These are phyloP conservation scores for Phalanger gymnotis DNA, from an alignment of 2,797 vertebrate genomes.

Conservation along the genomic window DNA sequence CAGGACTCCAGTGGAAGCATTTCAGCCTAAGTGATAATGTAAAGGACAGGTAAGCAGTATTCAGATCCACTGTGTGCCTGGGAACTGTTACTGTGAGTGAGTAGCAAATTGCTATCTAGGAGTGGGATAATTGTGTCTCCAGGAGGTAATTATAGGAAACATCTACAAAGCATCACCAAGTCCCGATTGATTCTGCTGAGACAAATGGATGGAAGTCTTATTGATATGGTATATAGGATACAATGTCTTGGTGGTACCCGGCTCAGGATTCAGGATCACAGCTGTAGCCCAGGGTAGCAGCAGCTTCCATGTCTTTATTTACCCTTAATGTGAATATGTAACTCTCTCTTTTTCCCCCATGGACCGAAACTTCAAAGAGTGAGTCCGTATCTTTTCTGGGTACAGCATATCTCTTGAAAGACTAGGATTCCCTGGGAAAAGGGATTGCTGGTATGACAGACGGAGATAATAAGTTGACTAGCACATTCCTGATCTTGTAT, in stretches of 20 bases:
- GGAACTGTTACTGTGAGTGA: not conserved
- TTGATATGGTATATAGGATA: not conserved
- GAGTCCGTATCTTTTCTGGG: not conserved
- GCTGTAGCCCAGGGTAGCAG: not conserved
- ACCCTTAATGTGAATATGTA: not conserved
- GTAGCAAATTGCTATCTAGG: not conserved
- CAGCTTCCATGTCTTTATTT: not conserved
- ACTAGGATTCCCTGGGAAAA: not conserved
- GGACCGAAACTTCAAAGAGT: not conserved
- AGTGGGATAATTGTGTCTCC: not conserved
- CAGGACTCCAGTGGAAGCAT: not conserved
- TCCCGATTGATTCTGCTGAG: not conserved
- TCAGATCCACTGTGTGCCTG: not conserved
- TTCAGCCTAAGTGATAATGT: not conserved
- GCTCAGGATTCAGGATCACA: not conserved
- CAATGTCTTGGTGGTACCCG: not conserved
- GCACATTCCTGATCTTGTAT: not conserved
- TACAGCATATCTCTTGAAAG: not conserved
- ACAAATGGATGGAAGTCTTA: not conserved
- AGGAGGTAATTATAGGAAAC: not conserved
- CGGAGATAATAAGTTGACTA: not conserved
- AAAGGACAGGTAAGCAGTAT: not conserved
- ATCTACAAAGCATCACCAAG: not conserved
- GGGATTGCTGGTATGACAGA: not conserved
- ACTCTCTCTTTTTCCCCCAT: not conserved